Evolutionary conservation across 2,888 invertebrate genomes (phyloP), one percentile per base, ranked within the genome.

Genomic region (Macrosiphum euphorbiae): DNA sequence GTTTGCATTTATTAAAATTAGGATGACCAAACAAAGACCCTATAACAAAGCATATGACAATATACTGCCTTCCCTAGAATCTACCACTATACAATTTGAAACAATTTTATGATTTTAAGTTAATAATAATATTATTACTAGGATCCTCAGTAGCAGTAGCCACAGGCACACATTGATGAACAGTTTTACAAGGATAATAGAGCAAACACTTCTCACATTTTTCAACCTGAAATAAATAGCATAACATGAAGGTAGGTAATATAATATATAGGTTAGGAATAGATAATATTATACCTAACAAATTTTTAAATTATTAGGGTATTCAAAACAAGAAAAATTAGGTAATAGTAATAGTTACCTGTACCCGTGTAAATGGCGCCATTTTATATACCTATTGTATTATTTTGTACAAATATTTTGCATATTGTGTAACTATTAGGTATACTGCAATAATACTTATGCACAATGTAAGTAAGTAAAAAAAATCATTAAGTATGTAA

Each of bases 221-320:
- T 67, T n/a, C 67, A 67, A 67, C 67, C 67, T 67, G n/a, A 67
- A 67, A 67, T 67, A 67, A 67, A 67, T 67, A n/a, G 61, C 13
- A n/a, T 61, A 61, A 55, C 50, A 28, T 58, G 26, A 10, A 10
- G 28, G 55, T 55, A 24, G 8, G 8, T 26, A 58, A 47, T 47
- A 47, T 47, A 47, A 47, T 47, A 58, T 26, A 26, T 26, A 58
- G 58, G 8, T 26, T 58, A 26, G 26, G 58, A 11, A 61, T 28
- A 28, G 2, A 58, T 58, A 58, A 58, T 61, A 61, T 61, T 28
- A 61, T 11, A n/a, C n/a, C n/a, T n/a, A 28, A 28, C 28, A 61
- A 61, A 61, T 61, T 13, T 67, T 0, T 67, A 16, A n/a, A 67
- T 4, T n/a, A 13, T 13, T 67, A 5, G 35, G 7, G n/a, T 67